Base-by-base conservation (phyloP, 2,888 invertebrate genomes). In the Trisateles emortualis region DNA sequence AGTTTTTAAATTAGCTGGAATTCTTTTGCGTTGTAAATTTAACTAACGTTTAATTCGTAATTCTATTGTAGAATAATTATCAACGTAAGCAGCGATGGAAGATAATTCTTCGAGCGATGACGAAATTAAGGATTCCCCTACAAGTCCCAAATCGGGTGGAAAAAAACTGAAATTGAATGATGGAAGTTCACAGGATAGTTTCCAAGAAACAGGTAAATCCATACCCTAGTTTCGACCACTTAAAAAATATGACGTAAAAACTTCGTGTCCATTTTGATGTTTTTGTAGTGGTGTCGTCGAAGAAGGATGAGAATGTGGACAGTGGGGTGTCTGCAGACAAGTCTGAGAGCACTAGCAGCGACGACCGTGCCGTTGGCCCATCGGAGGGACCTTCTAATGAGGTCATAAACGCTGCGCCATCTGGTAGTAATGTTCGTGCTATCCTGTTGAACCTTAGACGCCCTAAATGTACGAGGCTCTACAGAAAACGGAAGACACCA, bases 141-240 rank as follows among this genome's bases (percentile, higher is more conserved):
- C 73, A 29, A 86, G 79, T 55, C 82, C 86, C 29, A 81, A 84
- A 78, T 76, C 78, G 57, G 79, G 86, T 75, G 86, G 86, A 60
- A 92, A 92, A 74, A 92, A 91, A 72, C 58, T 88, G 19, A 92
- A 92, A 83, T 72, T 92, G 48, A 92, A 92, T 67, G 90, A 92
- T 71, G 92, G 92, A 24, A 92, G 90, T 64, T 90, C 92, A 1
- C 92, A 91, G 57, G 88, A 90, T 43, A 90, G 87, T 76, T 74
- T 84, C 13, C 85, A 83, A 66, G 86, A 86, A 50, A 69, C 79
- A 78, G 87, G 88, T 89, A 79, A 80, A 68, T 68, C 13, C 29
- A 50, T 38, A 46, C 40, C 36, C 22, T 56, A 10, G n/a, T 57
- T 53, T 19, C 5, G 14, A 36, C 24, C 26, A 38, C 33, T 51